Conservation (phyloP, 2,113 vertebrate genomes). For the Pao palembangensis region DNA sequence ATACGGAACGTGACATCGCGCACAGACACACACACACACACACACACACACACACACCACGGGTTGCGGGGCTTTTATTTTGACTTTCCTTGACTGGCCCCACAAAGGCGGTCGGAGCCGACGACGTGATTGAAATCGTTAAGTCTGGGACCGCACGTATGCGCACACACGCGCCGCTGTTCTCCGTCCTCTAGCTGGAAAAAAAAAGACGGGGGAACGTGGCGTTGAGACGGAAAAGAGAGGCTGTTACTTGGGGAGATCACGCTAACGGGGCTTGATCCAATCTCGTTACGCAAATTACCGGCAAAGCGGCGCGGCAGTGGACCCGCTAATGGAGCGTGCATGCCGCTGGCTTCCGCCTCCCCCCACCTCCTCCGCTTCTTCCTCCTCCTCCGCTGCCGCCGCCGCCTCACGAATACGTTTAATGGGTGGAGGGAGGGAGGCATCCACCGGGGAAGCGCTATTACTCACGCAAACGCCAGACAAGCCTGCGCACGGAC, state of each 20-base stretch:
- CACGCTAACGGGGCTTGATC: constrained; percentile 55
- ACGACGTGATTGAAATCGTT: too few species aligned
- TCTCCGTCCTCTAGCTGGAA: not conserved
- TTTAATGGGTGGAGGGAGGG: constrained; percentile 61
- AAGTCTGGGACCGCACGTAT: too few species aligned
- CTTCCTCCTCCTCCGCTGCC: not conserved
- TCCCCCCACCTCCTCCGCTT: not conserved
- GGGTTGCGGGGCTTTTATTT: not conserved
- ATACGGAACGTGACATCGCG: too few species aligned
- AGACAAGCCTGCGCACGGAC: constrained; percentile 19
- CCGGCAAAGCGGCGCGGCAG: constrained; percentile 68
- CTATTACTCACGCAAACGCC: constrained; percentile 56
- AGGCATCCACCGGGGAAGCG: constrained; percentile 65
- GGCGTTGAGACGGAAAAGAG: constrained; percentile 22
- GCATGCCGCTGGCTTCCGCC: constrained; percentile 57
- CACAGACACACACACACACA: not conserved
- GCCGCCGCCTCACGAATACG: constrained; percentile 36
- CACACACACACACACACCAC: constrained; percentile 2
- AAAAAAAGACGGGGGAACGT: constrained; percentile 34
- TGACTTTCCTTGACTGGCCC: too few species aligned
- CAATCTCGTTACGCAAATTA: constrained; percentile 76
- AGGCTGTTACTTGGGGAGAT: constrained; percentile 52
- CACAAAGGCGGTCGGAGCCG: too few species aligned
- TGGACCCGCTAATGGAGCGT: constrained; percentile 73
- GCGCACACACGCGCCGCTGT: not conserved